Percentiles rank a stretch among this genome's conserved stretches.
These are phyloP conservation scores for Onychostruthus taczanowskii DNA, from an alignment of 2,113 vertebrate genomes.

Conservation along the genomic window DNA sequence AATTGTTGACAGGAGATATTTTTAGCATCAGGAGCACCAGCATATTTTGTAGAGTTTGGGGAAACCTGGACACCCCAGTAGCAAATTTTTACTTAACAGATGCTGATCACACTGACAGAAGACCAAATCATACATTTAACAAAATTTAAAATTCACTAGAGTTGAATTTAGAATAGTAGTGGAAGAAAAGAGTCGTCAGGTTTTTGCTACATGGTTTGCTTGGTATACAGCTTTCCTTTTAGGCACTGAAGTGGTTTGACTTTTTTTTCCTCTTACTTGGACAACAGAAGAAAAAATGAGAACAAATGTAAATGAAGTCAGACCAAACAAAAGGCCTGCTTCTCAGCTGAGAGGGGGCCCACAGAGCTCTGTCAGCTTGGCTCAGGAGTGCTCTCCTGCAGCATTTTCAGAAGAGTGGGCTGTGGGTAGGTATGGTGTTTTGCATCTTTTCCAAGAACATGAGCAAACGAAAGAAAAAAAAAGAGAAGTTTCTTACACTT, in stretches of 20 bases:
- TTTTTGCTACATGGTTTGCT: not conserved
- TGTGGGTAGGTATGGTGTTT: not conserved
- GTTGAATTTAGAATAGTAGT: not conserved
- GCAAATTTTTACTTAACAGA: not conserved
- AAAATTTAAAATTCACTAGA: not conserved
- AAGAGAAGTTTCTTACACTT: not conserved
- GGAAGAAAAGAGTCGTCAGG: fast-evolving
- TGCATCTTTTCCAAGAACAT: not conserved
- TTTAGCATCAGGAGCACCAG: not conserved
- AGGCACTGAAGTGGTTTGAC: not conserved
- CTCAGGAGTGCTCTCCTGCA: not conserved
- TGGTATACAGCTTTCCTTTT: not conserved
- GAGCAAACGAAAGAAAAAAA: not conserved
- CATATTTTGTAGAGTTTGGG: not conserved
- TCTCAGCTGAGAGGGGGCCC: not conserved
- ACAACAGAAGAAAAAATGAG: not conserved
- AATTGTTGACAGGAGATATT: not conserved
- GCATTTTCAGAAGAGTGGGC: not conserved
- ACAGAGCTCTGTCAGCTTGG: not conserved
- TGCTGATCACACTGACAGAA: not conserved
- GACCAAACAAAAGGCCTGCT: not conserved
- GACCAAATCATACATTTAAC: not conserved
- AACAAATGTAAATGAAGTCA: not conserved
- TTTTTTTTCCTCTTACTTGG: not conserved
- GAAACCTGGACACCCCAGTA: not conserved